Conservation (phyloP, 2,888 invertebrate genomes). For the Athetis lepigone region DNA sequence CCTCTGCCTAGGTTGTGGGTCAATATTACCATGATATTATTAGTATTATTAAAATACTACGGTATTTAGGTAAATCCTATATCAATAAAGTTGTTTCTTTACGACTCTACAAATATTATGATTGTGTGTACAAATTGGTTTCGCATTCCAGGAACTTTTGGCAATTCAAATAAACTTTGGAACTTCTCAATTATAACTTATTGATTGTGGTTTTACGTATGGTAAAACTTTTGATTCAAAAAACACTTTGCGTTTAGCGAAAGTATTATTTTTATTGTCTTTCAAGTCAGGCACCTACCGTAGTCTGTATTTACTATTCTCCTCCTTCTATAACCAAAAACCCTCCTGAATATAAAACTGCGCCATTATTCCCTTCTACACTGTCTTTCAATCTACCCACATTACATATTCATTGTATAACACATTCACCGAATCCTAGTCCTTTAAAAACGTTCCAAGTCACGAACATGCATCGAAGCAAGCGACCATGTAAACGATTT, state of each 20-base stretch:
- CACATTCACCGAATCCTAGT: conserved; percentile 49
- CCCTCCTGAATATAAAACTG: conserved; percentile 48
- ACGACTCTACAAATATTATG: conserved; percentile 23
- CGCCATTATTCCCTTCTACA: conserved; percentile 55
- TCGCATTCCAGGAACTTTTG: conserved; percentile 12
- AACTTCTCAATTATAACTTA: background rate
- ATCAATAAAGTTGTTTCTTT: conserved; percentile 9
- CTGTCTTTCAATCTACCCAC: conserved; percentile 61
- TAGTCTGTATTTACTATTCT: conserved; percentile 43
- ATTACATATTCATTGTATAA: conserved; percentile 62
- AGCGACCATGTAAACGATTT: conserved; percentile 65
- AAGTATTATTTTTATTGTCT: conserved; percentile 15
- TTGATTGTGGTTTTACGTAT: background rate
- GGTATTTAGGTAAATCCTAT: conserved; percentile 1
- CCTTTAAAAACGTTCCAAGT: conserved; percentile 61
- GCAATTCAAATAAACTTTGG: background rate
- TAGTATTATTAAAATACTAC: too few species aligned
- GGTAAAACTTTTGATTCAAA: background rate
- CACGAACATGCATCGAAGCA: conserved; percentile 63
- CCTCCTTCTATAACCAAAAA: conserved; percentile 40
- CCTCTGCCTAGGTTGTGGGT: too few species aligned
- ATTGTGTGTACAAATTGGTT: conserved; percentile 14
- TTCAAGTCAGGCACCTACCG: conserved; percentile 36
- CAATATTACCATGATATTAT: too few species aligned
- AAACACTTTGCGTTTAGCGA: conserved; percentile 1